Evolutionary conservation across 2,888 invertebrate genomes (phyloP), one percentile per base, ranked within the genome.

Genomic region (Pristionchus fissidentatus): DNA sequence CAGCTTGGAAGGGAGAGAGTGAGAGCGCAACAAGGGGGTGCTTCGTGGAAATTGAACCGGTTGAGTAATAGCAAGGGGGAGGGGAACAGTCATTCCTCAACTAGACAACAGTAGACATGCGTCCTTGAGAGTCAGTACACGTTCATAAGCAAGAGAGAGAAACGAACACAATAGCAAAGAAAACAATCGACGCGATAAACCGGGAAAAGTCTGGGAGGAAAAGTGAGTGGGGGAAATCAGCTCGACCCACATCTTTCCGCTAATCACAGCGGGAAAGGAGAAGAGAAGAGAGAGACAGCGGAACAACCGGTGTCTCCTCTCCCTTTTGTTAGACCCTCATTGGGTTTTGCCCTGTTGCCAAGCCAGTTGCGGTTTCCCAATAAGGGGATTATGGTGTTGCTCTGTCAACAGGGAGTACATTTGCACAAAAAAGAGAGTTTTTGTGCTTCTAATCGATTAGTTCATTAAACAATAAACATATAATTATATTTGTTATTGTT

Each of bases 41-140:
- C 46, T 43, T 75, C 46, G 10, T 75, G 75, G 75, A 75, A 78
- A 78, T 55, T 52, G 52, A 78, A 78, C 78, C 78, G 78, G 78
- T 78, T 78, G 78, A 55, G 55, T 75, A 75, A 43, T 7, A 78
- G 52, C 35, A 29, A 52, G 38, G 13, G 32, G 78, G 32, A 13
- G 10, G 22, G 1, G 38, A n/a, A 15, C 19, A 15, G 19, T 32
- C 75, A 19, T 49, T 49, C 19, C 19, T 49, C 49, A 49, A n/a
- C n/a, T n/a, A n/a, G n/a, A n/a, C n/a, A n/a, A n/a, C n/a, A n/a
- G n/a, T n/a, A n/a, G n/a, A n/a, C n/a, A n/a, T n/a, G n/a, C 38
- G 66, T 29, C 66, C 66, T 75, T 75, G 29, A 46, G 75, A 46
- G 29, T 26, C 13, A 46, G 7, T 43, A 46, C 3, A 73, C 66